These are phyloP conservation scores for Sminthurinus aureus DNA, from an alignment of 2,888 invertebrate species.

Conservation along the genomic window DNA sequence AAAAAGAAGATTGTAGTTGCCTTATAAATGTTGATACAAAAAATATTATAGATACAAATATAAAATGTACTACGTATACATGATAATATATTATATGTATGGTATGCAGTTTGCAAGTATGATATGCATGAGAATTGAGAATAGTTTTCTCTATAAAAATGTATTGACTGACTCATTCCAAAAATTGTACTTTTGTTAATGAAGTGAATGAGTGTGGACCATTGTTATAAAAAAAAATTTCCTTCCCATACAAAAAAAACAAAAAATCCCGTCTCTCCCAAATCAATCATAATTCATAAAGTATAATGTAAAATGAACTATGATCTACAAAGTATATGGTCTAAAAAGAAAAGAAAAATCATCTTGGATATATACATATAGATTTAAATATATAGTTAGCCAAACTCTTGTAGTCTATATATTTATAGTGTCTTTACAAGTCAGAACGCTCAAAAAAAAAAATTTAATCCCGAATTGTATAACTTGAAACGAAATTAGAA, in stretches of 20 bases:
- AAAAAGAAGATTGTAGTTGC: constrained; percentile 40
- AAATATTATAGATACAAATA: background rate
- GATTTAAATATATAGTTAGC: background rate
- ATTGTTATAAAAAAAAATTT: background rate
- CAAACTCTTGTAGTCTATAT: constrained; percentile 10
- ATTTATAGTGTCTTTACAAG: constrained; percentile 1
- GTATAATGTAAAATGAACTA: no score
- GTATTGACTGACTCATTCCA: constrained; percentile 37
- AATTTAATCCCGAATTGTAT: constrained; percentile 20
- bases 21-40: constrained; percentile 34
- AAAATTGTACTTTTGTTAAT: constrained; percentile 32
- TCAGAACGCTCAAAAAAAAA: constrained; percentile 24
- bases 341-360: background rate
- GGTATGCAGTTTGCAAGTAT: constrained; percentile 11
- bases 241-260: background rate
- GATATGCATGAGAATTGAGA: background rate
- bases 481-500: constrained; percentile 3
- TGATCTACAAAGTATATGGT: background rate
- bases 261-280: background rate
- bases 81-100: background rate
- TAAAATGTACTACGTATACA: constrained; percentile 2
- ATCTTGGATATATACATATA: background rate
- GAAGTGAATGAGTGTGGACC: constrained; percentile 26
- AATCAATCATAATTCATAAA: no score
- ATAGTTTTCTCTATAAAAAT: no score